phyloP scores from a whole-genome alignment of 2,113 vertebrate species.

The Sylvilagus bachmani region DNA sequence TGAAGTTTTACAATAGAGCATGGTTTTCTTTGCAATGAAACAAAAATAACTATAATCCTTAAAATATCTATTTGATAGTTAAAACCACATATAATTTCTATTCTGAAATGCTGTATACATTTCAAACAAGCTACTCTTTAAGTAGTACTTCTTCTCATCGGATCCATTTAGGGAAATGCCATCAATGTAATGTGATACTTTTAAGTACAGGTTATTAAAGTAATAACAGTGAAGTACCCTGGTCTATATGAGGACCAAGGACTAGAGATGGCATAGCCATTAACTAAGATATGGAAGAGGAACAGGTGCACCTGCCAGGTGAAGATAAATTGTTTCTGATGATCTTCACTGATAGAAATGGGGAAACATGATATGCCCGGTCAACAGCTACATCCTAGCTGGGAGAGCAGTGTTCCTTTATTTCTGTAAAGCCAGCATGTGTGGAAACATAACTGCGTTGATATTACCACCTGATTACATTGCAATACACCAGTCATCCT shows the following conservation, averaged over 20 bases:
- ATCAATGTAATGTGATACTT: no score
- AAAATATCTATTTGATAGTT: no score
- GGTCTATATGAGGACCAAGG: not conserved
- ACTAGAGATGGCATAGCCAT: no score
- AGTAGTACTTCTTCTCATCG: not conserved
- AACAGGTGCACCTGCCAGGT: fast-evolving
- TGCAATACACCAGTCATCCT: not conserved
- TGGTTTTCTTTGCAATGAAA: no score
- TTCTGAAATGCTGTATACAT: no score
- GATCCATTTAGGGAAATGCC: not conserved
- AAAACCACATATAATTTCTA: no score
- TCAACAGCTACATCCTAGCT: fast-evolving
- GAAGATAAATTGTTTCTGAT: not conserved
- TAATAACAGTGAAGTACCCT: no score
- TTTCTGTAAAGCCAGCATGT: not conserved
- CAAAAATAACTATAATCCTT: no score
- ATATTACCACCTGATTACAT: fast-evolving
- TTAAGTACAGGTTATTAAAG: no score
- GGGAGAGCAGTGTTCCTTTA: fast-evolving
- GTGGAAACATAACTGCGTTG: not conserved
- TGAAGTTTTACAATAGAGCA: no score
- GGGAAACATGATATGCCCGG: not conserved
- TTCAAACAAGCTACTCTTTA: no score
- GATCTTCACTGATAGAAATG: not conserved
- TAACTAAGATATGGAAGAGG: fast-evolving